Evolutionary conservation across 2,797 vertebrate genomes (phyloP), one percentile per base, ranked within the genome.

Genomic region (Notoglanidium macrostoma): DNA sequence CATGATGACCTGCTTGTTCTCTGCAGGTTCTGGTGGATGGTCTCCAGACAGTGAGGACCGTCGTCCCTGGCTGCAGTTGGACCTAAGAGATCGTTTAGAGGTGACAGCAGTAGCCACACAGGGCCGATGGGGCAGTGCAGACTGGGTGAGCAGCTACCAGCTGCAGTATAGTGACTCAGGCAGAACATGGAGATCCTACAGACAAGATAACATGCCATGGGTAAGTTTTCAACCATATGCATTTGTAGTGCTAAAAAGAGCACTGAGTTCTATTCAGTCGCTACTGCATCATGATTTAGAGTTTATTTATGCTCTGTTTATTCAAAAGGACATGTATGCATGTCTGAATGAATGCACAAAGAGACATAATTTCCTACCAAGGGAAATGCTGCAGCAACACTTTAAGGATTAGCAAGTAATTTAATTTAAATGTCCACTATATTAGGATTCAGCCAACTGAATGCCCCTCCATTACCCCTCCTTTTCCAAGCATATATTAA

Each of bases 151-250:
- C 0, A 94, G 93, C 87, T 97, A 96, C 23, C 93, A 82, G 0
- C 93, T 97, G 32, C 96, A 96, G 94, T 96, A 95, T 92, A 97
- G 97, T 6, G 97, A 97, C 91, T 96, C 95, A 0, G 96, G 96
- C 29, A 93, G 87, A 89, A 96, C 96, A 92, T 97, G 97, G 97
- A 96, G 90, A 80, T 95, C 94, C 26, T 97, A 97, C 91, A 93
- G 95, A 44, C 94, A 96, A 88, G 96, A 97, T 0, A 95, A 96
- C 88, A 87, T 89, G 87, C 77, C 96, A 89, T 96, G 95, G 97
- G 97, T 97, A 95, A 89, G 96, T 92, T 21, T 32, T 7, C 5
- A 40, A 7, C 44, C n/a, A 8, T 82, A 26, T 67, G 61, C 29
- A 29, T 51, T 15, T 8, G 5, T 65, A 49, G 14, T 59, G 32